Evolutionary conservation across 2,888 invertebrate species (phyloP), one percentile per base, ranked within the genome.

Genomic region (Aleiodes alternator): DNA sequence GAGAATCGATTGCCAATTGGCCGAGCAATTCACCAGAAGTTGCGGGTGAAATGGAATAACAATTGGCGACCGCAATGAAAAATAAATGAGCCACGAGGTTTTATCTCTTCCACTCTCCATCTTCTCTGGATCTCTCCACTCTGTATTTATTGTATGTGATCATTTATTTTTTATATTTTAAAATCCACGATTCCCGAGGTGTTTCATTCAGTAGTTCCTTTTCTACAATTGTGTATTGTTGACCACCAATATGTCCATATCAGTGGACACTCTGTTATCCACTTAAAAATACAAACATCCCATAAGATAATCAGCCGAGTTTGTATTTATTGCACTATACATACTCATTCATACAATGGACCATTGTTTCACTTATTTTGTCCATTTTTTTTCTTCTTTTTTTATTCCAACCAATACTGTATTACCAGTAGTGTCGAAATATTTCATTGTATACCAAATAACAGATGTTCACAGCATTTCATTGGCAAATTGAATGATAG

Each of bases 221-320:
- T 51, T 59, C 57, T 43, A n/a, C 56, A 64, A 70, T 71, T 77
- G 73, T 69, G 76, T 74, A 81, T 78, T 73, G 76, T 80, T 80
- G 81, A 81, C 79, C 78, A 78, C 80, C 82, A 84, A 84, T 84
- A 85, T 81, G 83, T 83, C 84, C 72, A 78, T 79, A 75, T 64
- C 69, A 64, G 66, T 72, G 64, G 56, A 53, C 72, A 64, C 51
- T 72, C 48, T 57, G 61, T 69, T 57, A 9, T 14, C 23, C 59
- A 53, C 73, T 75, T 48, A 69, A 64, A 75, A 77, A 69, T 71
- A 80, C 77, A 43, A 78, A 81, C 82, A 80, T 80, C 75, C 80
- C 82, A 82, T 85, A 85, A 85, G 82, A 83, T 84, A 85, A 85
- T 85, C 85, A 84, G 84, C 84, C 81, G 79, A 66, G 79, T 78